Conservation (phyloP, 2,888 invertebrate genomes). For the Maniola hyperantus region DNA sequence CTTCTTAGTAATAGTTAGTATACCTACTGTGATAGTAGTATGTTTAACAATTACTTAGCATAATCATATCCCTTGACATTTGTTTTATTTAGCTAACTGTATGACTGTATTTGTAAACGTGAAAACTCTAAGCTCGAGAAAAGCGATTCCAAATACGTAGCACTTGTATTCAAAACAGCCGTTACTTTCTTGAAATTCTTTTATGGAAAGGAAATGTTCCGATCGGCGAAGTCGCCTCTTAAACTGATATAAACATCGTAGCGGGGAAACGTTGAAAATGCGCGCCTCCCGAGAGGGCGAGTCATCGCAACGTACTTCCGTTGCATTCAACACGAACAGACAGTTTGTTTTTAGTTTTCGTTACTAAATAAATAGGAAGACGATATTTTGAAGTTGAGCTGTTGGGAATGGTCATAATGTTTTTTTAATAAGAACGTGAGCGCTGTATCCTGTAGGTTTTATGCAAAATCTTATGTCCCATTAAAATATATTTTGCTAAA, state of each 20-base stretch:
- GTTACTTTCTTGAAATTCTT: constrained; percentile 63
- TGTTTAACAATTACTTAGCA: too few relatives aligned
- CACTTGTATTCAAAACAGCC: constrained; percentile 55
- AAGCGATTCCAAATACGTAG: constrained; percentile 33
- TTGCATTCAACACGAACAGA: constrained; percentile 51
- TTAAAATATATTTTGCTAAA: too few relatives aligned
- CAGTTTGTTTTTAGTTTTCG: constrained; percentile 35
- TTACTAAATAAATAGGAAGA: not conserved
- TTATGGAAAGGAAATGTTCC: constrained; percentile 62
- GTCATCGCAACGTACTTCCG: constrained; percentile 63
- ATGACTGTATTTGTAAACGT: not conserved
- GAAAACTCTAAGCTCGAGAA: constrained; percentile 18
- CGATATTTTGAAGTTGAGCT: not conserved
- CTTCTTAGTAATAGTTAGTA: too few relatives aligned
- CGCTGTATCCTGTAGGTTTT: too few relatives aligned
- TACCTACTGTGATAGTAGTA: too few relatives aligned
- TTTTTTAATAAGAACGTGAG: too few relatives aligned
- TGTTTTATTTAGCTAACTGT: not conserved
- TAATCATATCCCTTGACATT: too few relatives aligned
- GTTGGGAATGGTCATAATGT: too few relatives aligned
- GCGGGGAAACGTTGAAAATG: constrained; percentile 40
- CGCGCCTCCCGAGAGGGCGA: constrained; percentile 49
- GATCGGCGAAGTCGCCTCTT: constrained; percentile 68
- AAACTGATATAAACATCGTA: constrained; percentile 70
- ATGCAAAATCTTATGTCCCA: too few relatives aligned